A percentile compares a stretch with the other conserved stretches of the same genome.
Conservation (phyloP, 2,113 vertebrate species). For the Trichomycterus rosablanca region DNA sequence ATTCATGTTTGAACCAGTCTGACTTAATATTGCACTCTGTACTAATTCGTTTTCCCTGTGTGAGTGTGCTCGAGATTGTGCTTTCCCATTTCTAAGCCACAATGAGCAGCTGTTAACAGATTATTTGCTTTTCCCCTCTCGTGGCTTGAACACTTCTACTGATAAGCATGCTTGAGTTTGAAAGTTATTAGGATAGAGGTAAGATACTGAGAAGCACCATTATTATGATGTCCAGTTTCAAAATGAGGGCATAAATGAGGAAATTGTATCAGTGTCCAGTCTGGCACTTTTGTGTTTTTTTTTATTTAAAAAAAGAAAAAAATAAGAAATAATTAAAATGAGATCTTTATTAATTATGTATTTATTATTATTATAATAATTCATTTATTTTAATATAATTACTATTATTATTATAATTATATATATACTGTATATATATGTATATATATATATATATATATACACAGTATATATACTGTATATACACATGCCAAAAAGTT, state of each 20-base stretch:
- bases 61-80: constrained; percentile 13
- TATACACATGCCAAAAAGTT: no score
- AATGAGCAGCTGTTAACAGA: constrained; percentile 13
- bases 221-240: constrained; percentile 36
- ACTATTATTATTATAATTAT: no score
- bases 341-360: no score
- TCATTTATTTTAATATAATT: no score
- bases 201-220: constrained; percentile 40
- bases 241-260: constrained; percentile 37
- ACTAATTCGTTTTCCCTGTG: constrained; percentile 15
- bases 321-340: constrained; percentile 23
- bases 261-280: constrained; percentile 27
- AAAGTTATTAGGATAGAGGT: constrained; percentile 34
- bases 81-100: constrained; percentile 27
- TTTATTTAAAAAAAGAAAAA: constrained; percentile 18
- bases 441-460: no score
- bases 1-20: constrained; percentile 14
- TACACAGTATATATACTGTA: no score
- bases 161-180: constrained; percentile 30
- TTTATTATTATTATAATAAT: no score
- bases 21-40: constrained; percentile 25
- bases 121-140: constrained; percentile 27
- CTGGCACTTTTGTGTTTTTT: background rate
- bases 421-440: no score
- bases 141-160: constrained; percentile 28